Base-by-base conservation (phyloP, 2,888 invertebrate genomes). In the Xestia xanthographa region DNA sequence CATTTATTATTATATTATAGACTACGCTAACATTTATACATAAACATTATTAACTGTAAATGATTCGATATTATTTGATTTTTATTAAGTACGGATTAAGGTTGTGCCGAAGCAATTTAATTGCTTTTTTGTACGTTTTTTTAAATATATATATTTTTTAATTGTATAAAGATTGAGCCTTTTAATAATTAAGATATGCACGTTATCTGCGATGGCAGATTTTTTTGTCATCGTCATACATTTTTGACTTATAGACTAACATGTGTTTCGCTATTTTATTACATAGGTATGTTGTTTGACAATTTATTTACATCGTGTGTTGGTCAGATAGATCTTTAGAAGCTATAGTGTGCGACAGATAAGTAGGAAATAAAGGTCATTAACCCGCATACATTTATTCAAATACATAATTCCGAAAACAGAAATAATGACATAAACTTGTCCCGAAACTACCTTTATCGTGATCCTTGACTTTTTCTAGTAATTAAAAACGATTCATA, bases 91-190 rank as follows among this genome's bases (percentile, higher is more conserved):
- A 92, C 90, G 72, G 58, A 86, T 88, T 92, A 91, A 91, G 95
- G 95, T 96, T 95, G 95, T 95, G 95, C 89, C 85, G 85, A 89
- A 89, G 95, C 95, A 95, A 95, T 95, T 89, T 90, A 90, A 96
- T 95, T 95, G 95, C 95, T 93, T 91, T 90, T 88, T 89, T 90
- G 87, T 86, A 87, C 85, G 83, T 81, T 86, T 87, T 82, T 87
- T 82, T 81, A 62, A n/a, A 75, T 2, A 34, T 34, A 75, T 82
- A 79, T 77, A n/a, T 56, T 70, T 82, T 79, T 53, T 38, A 71
- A 74, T 81, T 89, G 87, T 89, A 78, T 78, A 87, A 78, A 87
- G 66, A 73, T 78, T 67, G 75, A 84, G 74, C 88, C 84, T 84
- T 87, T 82, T 82, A 79, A 75, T 82, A 66, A 48, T 68, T 68